A percentile compares a stretch with the other conserved stretches of the same genome.
phyloP scores from a whole-genome alignment of 2,113 vertebrate genomes.

The Vulpes vulpes region DNA sequence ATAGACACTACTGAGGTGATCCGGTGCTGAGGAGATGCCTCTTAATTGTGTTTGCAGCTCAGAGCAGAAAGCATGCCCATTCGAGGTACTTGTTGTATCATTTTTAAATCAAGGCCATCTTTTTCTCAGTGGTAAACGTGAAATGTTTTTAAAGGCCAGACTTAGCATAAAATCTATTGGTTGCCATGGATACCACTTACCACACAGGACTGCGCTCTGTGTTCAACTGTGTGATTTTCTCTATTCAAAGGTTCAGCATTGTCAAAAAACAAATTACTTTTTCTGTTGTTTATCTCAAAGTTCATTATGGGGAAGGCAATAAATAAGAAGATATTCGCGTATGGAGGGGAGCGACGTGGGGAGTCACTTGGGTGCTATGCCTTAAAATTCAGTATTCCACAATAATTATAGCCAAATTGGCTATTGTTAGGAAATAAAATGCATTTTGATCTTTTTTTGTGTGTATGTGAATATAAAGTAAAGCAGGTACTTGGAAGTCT shows the following conservation, averaged over 20 bases:
- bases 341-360: slow-evolving; percentile 73
- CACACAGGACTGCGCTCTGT: slow-evolving; percentile 91
- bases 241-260: slow-evolving; percentile 91
- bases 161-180: slow-evolving; percentile 94
- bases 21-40: slow-evolving; percentile 79
- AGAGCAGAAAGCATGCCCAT: slow-evolving; percentile 85
- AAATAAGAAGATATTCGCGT: slow-evolving; percentile 82
- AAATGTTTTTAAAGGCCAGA: slow-evolving; percentile 94
- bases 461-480: slow-evolving; percentile 86
- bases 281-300: slow-evolving; percentile 89
- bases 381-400: slow-evolving; percentile 83
- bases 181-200: slow-evolving; percentile 93
- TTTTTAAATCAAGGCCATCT: slow-evolving; percentile 93
- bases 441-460: slow-evolving; percentile 85
- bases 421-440: slow-evolving; percentile 90
- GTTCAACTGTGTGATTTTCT: slow-evolving; percentile 91
- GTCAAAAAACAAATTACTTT: slow-evolving; percentile 91
- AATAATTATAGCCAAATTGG: slow-evolving; percentile 88
- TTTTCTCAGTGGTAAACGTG: slow-evolving; percentile 92
- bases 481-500: slow-evolving; percentile 88
- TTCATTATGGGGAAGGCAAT: slow-evolving; percentile 88
- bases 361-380: slow-evolving; percentile 80
- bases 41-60: slow-evolving; percentile 89
- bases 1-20: slow-evolving; percentile 75
- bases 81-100: slow-evolving; percentile 90